phyloP scores from a whole-genome alignment of 2,113 vertebrate species.

The Saccopteryx leptura region DNA sequence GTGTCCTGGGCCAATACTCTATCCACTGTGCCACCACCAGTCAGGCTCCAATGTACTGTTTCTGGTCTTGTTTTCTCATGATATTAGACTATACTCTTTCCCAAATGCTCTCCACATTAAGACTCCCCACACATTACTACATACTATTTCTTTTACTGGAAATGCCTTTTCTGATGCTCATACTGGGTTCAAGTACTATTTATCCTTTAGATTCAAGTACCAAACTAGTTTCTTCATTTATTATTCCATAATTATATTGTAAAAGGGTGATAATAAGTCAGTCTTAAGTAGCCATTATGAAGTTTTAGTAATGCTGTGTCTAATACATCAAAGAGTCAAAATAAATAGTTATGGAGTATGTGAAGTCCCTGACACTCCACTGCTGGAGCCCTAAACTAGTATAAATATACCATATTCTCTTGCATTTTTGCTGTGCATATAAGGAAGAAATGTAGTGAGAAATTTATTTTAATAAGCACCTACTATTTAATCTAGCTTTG shows the following conservation, averaged over 20 bases:
- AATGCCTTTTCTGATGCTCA: background rate
- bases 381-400: background rate
- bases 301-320: background rate
- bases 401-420: background rate
- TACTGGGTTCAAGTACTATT: background rate
- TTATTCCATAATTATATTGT: background rate
- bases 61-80: constrained; percentile 15
- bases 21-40: too few species aligned
- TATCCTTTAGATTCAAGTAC: background rate
- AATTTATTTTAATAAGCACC: background rate
- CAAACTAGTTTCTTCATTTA: background rate
- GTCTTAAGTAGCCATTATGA: background rate
- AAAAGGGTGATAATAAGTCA: background rate
- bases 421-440: background rate
- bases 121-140: background rate
- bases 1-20: too few species aligned
- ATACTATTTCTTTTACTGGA: background rate
- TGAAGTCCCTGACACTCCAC: background rate
- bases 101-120: background rate
- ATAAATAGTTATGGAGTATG: background rate
- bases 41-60: background rate
- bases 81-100: background rate
- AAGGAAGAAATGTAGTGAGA: background rate
- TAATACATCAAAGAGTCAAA: background rate
- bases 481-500: background rate